A percentile compares a stretch with the other conserved stretches of the same genome.
These are phyloP conservation scores for Arvicanthis niloticus DNA, from an alignment of 2,113 vertebrate species.

Conservation along the genomic window DNA sequence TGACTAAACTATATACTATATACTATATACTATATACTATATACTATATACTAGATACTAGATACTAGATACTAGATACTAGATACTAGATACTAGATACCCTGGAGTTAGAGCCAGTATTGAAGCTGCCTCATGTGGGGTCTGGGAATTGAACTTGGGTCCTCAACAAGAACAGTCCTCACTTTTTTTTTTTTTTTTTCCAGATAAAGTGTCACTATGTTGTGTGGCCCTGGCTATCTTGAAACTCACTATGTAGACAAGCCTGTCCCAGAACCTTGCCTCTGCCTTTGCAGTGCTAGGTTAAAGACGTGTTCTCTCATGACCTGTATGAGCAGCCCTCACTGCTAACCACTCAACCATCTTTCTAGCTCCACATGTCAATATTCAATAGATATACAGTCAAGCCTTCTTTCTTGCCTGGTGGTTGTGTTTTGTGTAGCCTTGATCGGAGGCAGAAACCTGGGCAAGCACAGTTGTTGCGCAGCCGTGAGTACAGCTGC, in stretches of 20 bases:
- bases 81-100: no score
- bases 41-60: no score
- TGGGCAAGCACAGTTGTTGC: fast-evolving
- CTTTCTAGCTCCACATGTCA: neutral
- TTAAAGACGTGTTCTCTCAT: neutral
- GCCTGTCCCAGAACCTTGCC: neutral
- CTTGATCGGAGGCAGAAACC: neutral
- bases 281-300: neutral
- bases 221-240: neutral
- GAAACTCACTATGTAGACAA: neutral
- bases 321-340: no score
- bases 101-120: neutral
- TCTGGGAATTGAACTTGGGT: neutral
- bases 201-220: neutral
- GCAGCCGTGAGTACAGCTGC: neutral
- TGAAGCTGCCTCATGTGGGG: no score
- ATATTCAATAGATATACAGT: no score
- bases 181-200: neutral
- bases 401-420: neutral
- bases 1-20: no score
- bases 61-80: no score
- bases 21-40: no score
- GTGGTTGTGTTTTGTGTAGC: neutral
- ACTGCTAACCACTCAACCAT: neutral
- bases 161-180: neutral